These are phyloP conservation scores for Rhipidura dahli DNA, from an alignment of 2,113 vertebrate species.

Conservation along the genomic window DNA sequence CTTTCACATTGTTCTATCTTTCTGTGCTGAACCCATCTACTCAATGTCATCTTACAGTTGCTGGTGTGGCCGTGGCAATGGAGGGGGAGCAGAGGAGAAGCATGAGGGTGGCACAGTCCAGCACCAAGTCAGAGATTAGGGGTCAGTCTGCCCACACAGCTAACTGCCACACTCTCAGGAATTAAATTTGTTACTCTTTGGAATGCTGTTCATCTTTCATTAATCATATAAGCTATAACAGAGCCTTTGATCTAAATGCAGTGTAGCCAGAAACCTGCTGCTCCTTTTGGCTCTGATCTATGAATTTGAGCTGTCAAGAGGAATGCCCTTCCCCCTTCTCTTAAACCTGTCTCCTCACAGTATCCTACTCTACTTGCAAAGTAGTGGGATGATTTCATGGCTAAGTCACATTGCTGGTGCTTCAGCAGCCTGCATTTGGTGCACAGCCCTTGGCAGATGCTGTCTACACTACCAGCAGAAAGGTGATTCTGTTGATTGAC, in stretches of 20 bases:
- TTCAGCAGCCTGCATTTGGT: background rate
- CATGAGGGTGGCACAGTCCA: background rate
- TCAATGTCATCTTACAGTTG: constrained; percentile 63
- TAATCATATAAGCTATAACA: constrained; percentile 22
- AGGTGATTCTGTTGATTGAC: background rate
- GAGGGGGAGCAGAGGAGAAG: background rate
- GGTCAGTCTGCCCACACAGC: constrained; percentile 44
- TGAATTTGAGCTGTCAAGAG: background rate
- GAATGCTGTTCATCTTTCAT: constrained; percentile 32
- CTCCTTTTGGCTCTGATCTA: constrained; percentile 12
- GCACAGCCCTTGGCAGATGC: background rate
- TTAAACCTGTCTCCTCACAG: background rate
- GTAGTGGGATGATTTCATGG: background rate
- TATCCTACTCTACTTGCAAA: background rate
- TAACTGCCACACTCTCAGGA: background rate
- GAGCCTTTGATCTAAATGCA: background rate
- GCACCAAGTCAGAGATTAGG: background rate
- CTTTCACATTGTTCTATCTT: constrained; percentile 76
- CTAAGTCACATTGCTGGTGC: background rate
- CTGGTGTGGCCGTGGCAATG: background rate
- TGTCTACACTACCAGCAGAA: background rate
- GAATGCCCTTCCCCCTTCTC: background rate
- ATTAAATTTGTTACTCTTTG: constrained; percentile 62
- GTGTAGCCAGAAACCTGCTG: background rate
- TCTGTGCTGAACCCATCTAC: constrained; percentile 32